These are phyloP conservation scores for Pristionchus arcanus DNA, from an alignment of 2,888 invertebrate genomes.

Conservation along the genomic window DNA sequence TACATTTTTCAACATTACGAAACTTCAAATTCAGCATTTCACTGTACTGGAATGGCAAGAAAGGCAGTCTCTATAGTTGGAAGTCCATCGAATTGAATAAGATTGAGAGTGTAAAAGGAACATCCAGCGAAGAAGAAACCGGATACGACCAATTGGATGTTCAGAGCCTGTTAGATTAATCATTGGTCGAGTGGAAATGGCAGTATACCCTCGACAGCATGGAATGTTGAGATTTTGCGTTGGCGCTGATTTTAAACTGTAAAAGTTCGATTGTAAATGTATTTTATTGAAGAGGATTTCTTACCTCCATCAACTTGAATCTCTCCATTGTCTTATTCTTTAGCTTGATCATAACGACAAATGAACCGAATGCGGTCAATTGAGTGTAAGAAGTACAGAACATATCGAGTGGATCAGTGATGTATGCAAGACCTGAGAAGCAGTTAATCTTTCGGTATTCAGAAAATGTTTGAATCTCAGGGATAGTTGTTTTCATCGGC, in stretches of 20 bases:
- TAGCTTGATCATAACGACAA: not conserved
- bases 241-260: slow-evolving; percentile 16
- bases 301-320: not conserved
- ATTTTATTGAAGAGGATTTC: not conserved
- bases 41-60: not conserved
- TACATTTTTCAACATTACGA: not conserved
- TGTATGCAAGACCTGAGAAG: not conserved
- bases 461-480: no score
- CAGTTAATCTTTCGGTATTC: no score
- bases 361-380: not conserved
- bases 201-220: not conserved
- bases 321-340: not conserved
- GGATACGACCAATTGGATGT: not conserved
- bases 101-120: slow-evolving; percentile 5
- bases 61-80: not conserved
- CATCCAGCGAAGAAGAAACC: not conserved
- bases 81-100: not conserved
- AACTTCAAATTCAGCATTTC: not conserved
- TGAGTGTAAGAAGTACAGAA: not conserved
- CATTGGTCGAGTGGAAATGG: not conserved
- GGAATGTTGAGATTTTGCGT: not conserved
- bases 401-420: not conserved
- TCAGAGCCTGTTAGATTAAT: not conserved
- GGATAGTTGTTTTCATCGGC: no score
- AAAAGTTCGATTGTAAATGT: not conserved